Evolutionary conservation across 2,888 invertebrate species (phyloP), one percentile per base, ranked within the genome.

Genomic region (Drosophila maculinotata): DNA sequence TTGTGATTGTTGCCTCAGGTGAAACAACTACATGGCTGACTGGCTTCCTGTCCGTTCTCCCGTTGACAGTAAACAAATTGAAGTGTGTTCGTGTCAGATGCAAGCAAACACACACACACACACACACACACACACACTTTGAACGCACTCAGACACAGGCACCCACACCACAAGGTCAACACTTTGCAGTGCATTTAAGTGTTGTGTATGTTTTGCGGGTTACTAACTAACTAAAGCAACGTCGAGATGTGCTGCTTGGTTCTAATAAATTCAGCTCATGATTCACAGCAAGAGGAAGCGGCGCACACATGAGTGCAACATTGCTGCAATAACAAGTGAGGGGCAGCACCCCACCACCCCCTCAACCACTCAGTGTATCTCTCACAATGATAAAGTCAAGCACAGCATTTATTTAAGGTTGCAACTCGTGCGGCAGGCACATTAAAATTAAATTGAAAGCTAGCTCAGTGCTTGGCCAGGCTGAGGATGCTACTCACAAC

Each of bases 261-360:
- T 64, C 68, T 71, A 87, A 87, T 73, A 87, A 82, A 85, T 79
- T 73, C 87, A 66, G 31, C 69, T 71, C 85, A 76, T 79, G 85
- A 64, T 58, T 48, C 48, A 57, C 48, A 64, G 36, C 47, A 10
- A 33, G 28, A 45, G 59, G 60, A 38, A 57, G 67, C 67, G 33
- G 33, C 25, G 44, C 63, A 58, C 53, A 69, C 64, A 59, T 64
- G 58, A 53, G 51, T 59, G 64, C 64, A 63, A 58, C 70, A 63
- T 58, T 45, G 59, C 52, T 47, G 72, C 72, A 57, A 69, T 59
- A 59, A 64, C 52, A 70, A 72, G 64, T 64, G 59, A n/a, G n/a
- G n/a, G n/a, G n/a, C n/a, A n/a, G n/a, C n/a, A n/a, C n/a, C n/a
- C n/a, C n/a, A n/a, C n/a, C n/a, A n/a, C n/a, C 15, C 3, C 2